Percentiles rank a stretch among this genome's conserved stretches.
These are phyloP conservation scores for Desmophyllum pertusum DNA, from an alignment of 92 coral and sea anemone genomes.

Conservation along the genomic window DNA sequence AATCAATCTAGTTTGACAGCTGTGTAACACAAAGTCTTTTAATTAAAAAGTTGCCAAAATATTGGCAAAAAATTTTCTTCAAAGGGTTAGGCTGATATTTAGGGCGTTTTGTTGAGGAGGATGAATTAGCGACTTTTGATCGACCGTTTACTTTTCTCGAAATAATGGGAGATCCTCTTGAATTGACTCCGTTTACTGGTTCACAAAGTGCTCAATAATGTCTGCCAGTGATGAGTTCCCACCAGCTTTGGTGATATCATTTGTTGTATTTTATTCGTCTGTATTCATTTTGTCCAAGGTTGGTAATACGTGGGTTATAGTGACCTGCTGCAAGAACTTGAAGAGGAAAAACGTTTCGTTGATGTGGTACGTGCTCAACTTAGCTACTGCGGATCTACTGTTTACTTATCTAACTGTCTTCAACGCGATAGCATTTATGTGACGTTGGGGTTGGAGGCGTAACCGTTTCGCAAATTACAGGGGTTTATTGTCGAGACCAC, in stretches of 20 bases:
- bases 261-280: not conserved
- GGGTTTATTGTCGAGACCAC: not conserved
- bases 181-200: too few relatives aligned
- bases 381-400: slow-evolving; percentile 11
- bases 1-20: too few relatives aligned
- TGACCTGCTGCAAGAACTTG: not conserved
- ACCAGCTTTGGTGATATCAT: not conserved
- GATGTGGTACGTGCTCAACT: slow-evolving; percentile 16
- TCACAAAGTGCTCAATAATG: not conserved
- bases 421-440: not conserved
- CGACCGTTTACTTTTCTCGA: too few relatives aligned
- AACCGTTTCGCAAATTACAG: not conserved
- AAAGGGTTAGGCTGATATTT: too few relatives aligned
- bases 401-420: not conserved
- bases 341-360: not conserved
- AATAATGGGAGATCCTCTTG: too few relatives aligned
- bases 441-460: slow-evolving; percentile 11
- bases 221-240: not conserved
- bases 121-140: too few relatives aligned
- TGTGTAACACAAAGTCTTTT: too few relatives aligned
- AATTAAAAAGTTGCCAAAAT: too few relatives aligned
- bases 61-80: too few relatives aligned
- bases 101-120: too few relatives aligned
- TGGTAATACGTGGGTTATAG: slow-evolving; percentile 16
- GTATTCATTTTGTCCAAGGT: not conserved